A percentile compares a stretch with the other conserved stretches of the same genome.
phyloP scores from a whole-genome alignment of 1,140 invertebrate species.

The Ceratosolen fusciceps region DNA sequence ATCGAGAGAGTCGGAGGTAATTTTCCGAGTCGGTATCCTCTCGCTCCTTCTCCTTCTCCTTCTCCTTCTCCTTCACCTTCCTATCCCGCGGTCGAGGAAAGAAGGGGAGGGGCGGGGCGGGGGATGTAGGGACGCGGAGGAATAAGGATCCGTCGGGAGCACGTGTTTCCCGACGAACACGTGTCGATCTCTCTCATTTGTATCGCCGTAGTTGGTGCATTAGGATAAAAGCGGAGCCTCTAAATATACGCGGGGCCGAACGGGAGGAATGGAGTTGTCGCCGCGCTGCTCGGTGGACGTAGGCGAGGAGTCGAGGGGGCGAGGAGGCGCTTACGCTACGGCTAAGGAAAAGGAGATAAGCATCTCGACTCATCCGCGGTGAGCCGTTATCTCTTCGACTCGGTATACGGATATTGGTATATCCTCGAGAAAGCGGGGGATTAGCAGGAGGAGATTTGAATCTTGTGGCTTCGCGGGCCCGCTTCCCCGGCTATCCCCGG shows the following conservation, averaged over 20 bases:
- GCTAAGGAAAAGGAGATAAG: conserved; percentile 18
- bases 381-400: background rate
- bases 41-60: background rate
- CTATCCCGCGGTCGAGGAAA: background rate
- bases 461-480: background rate
- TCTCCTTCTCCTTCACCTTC: background rate
- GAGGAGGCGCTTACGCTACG: conserved; percentile 33
- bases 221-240: background rate
- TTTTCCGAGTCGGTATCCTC: background rate
- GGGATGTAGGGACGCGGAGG: too few relatives aligned
- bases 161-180: background rate
- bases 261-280: background rate
- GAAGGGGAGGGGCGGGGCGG: background rate
- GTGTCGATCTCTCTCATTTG: background rate
- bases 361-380: conserved; percentile 33
- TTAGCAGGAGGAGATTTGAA: conserved; percentile 37
- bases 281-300: background rate
- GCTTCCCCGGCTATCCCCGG: background rate
- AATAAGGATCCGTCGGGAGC: too few relatives aligned
- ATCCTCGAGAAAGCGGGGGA: conserved; percentile 3
- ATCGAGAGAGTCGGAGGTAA: background rate
- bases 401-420: background rate
- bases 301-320: background rate
- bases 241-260: background rate
- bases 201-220: background rate